A percentile compares a stretch with the other conserved stretches of the same genome.
Evolutionary conservation across 2,888 invertebrate genomes (phyloP).

Genomic region (Leptinotarsa tumamoca): DNA sequence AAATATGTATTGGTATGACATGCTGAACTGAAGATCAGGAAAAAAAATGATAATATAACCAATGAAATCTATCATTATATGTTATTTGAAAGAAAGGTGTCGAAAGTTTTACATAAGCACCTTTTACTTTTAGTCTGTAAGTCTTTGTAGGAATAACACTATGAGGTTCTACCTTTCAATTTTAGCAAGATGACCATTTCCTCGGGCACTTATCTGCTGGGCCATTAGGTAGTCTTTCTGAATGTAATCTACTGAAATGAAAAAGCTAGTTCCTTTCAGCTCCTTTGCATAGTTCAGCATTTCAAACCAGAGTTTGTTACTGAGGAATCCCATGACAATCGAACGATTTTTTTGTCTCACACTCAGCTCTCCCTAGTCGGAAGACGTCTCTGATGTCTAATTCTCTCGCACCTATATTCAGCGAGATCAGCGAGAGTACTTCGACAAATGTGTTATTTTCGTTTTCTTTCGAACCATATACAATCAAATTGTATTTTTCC

Average conservation of each 20-base stretch:
- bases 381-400: neutral
- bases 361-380: neutral
- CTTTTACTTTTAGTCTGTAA: neutral
- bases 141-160: neutral
- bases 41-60: too few species aligned
- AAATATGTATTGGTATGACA: too few species aligned
- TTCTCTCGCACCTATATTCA: neutral
- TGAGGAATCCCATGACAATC: neutral
- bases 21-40: too few species aligned
- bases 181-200: neutral
- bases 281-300: neutral
- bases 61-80: too few species aligned
- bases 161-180: slow-evolving; percentile 2
- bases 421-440: neutral
- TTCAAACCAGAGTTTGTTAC: neutral
- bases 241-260: slow-evolving; percentile 8
- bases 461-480: neutral
- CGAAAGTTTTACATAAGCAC: neutral
- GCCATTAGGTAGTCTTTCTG: slow-evolving; percentile 10
- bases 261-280: slow-evolving; percentile 3
- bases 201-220: neutral
- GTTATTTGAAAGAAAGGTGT: too few species aligned
- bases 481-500: neutral
- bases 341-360: neutral
- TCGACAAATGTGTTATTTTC: neutral